These are phyloP conservation scores for Hedychridium roseum DNA, from an alignment of 2,888 invertebrate genomes.

Conservation along the genomic window DNA sequence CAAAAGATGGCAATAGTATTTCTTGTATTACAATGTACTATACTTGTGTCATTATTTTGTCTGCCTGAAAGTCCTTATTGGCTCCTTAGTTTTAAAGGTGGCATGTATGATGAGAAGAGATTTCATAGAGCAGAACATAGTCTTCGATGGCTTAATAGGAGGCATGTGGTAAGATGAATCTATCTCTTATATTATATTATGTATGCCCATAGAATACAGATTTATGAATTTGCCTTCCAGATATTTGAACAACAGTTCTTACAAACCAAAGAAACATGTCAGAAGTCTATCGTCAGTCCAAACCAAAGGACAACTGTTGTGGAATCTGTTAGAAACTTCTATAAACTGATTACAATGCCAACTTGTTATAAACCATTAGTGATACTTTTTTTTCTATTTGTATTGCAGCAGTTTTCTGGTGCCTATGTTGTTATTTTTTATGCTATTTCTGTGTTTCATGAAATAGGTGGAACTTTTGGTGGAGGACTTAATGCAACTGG, in stretches of 20 bases:
- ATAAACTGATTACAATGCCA: slow-evolving; percentile 42
- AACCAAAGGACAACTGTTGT: slow-evolving; percentile 14
- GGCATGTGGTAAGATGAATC: slow-evolving; percentile 59
- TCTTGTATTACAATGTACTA: slow-evolving; percentile 55
- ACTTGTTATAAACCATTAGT: slow-evolving; percentile 66
- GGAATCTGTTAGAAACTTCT: slow-evolving; percentile 37
- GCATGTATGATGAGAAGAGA: slow-evolving; percentile 30
- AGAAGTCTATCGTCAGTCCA: slow-evolving; percentile 11
- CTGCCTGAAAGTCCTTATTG: slow-evolving; percentile 70
- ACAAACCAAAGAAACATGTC: slow-evolving; percentile 38
- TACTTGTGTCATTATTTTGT: slow-evolving; percentile 57
- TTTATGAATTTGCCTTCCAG: slow-evolving; percentile 34
- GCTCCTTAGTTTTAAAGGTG: slow-evolving; percentile 64
- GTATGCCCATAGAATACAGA: neutral
- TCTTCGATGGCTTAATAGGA: slow-evolving; percentile 64
- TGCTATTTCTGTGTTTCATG: slow-evolving; percentile 66
- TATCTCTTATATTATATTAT: neutral
- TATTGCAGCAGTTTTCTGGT: slow-evolving; percentile 69
- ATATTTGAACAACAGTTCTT: slow-evolving; percentile 44
- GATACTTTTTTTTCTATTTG: slow-evolving; percentile 64
- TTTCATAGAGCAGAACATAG: slow-evolving; percentile 54
- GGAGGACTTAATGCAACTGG: slow-evolving; percentile 64
- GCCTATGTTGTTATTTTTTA: slow-evolving; percentile 70
- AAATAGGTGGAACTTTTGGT: slow-evolving; percentile 64
- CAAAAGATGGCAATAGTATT: slow-evolving; percentile 64